phyloP scores from a whole-genome alignment of 2,113 vertebrate species.

The Phasianus colchicus region DNA sequence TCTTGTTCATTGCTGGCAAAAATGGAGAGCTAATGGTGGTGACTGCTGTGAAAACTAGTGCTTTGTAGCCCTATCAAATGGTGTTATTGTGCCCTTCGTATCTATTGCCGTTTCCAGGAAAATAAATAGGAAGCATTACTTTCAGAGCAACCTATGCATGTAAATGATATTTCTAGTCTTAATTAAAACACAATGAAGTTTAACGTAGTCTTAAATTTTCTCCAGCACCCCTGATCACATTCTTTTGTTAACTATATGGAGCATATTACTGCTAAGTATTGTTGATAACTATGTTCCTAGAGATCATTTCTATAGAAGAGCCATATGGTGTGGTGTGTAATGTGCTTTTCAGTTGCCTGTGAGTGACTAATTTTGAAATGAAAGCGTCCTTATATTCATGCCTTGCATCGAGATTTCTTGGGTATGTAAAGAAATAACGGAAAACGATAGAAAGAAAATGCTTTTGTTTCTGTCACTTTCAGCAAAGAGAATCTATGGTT shows the following conservation, averaged over 20 bases:
- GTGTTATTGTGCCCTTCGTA: too few relatives aligned
- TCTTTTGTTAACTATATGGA: background rate
- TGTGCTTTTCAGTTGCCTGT: background rate
- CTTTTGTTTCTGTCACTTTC: background rate
- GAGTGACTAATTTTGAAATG: background rate
- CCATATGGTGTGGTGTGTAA: background rate
- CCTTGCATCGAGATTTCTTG: background rate
- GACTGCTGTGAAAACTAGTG: too few relatives aligned
- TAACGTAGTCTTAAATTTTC: background rate
- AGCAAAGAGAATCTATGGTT: background rate
- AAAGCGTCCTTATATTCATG: background rate
- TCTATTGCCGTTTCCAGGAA: too few relatives aligned
- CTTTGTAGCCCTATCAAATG: too few relatives aligned
- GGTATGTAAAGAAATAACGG: background rate
- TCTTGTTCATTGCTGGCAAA: too few relatives aligned
- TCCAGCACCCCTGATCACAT: background rate
- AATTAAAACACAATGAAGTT: background rate
- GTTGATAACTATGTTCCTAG: background rate
- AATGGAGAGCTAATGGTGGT: too few relatives aligned
- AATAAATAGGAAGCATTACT: too few relatives aligned
- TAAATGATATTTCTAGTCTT: background rate
- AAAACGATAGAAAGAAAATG: background rate
- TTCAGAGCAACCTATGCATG: too few relatives aligned
- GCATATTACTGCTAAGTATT: background rate
- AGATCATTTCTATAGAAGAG: slow-evolving; percentile 1